These are phyloP conservation scores for Rotaria socialis DNA, from an alignment of 2,888 invertebrate genomes.

Conservation along the genomic window DNA sequence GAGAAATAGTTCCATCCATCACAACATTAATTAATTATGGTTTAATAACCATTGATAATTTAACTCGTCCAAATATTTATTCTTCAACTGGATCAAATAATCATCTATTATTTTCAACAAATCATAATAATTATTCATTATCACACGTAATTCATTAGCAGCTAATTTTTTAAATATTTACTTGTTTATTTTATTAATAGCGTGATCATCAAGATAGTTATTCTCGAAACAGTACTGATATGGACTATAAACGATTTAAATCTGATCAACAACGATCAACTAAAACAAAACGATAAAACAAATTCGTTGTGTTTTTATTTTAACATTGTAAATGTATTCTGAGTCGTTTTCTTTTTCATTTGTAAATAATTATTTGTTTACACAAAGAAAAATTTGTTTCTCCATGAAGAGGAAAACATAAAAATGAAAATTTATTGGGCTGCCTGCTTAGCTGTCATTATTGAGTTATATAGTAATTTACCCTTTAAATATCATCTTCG, in stretches of 20 bases:
- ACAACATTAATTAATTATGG: neutral
- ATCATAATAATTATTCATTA: neutral
- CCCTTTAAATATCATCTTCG: neutral
- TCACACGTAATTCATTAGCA: neutral
- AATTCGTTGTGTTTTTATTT: too few relatives aligned
- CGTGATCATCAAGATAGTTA: constrained; percentile 17
- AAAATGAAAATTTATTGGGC: neutral
- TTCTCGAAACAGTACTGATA: constrained; percentile 27
- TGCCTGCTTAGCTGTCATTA: neutral
- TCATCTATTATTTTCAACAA: neutral
- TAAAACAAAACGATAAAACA: neutral
- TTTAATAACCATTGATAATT: neutral
- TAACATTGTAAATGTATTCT: too few relatives aligned
- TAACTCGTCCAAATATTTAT: neutral
- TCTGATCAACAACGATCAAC: constrained; percentile 5
- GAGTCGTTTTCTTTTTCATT: neutral
- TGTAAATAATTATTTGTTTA: neutral
- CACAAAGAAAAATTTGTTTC: neutral
- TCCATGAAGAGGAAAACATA: neutral
- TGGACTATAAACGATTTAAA: constrained; percentile 30
- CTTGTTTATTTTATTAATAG: neutral
- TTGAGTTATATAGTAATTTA: neutral
- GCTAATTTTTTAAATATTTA: too few relatives aligned
- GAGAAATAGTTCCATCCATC: constrained; percentile 12
- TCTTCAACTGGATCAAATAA: neutral